Evolutionary conservation across 2,888 invertebrate genomes (phyloP), one percentile per base, ranked within the genome.

Genomic region (Lasioglossum figueresi): DNA sequence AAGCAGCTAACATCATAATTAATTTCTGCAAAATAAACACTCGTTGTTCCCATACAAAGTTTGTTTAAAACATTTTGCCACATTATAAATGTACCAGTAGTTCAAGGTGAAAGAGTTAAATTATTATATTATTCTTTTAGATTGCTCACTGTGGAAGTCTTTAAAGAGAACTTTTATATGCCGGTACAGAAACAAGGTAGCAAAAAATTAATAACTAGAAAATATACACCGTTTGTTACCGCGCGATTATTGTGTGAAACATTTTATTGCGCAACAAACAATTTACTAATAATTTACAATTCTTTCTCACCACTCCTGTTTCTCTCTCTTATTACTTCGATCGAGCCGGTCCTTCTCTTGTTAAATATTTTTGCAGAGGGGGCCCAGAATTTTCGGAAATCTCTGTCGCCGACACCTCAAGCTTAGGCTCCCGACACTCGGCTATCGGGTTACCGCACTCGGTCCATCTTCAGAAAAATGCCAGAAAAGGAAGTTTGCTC

Each of bases 401-500:
- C 16, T 19, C 68, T 48, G 23, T 34, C 8, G 19, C 8, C 37
- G 8, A 37, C 68, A 37, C 40, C 40, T 52, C 52, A 4, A 34
- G 16, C 34, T 34, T 56, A 16, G 27, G 75, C 52, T 10, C n/a
- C 34, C 23, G 70, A 74, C 45, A 40, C 34, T 45, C n/a, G 63
- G 14, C 84, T 87, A 87, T 79, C 72, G 74, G 43, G 59, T 72
- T 76, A 68, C 37, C 66, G 48, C 48, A 23, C 48, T 16, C 23
- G 14, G 10, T 37, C 37, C 68, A 23, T 16, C 23, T 37, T 12
- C 37, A 59, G 70, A 72, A 74, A 80, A 74, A 82, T 84, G 80
- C 84, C 70, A 10, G 68, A 16, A 81, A 59, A 37, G 43, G n/a
- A 40, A 71, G 12, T 43, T 19, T 19, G 63, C 27, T 37, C 16